phyloP scores from a whole-genome alignment of 2,888 invertebrate species.

The Tridacna gigas region DNA sequence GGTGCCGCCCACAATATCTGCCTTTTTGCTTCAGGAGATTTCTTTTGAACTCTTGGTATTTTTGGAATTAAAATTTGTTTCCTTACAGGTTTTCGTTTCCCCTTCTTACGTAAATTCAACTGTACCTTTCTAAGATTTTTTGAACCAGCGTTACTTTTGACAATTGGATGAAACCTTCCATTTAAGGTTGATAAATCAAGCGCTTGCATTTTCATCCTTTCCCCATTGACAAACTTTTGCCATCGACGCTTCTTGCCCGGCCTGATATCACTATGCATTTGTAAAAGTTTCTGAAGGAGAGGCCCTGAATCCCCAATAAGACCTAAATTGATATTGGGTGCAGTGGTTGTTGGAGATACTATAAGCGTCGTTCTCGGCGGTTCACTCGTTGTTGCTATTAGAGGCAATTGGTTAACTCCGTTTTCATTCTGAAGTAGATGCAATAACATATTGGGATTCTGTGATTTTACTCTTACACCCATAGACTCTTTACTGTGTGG shows the following conservation, averaged over 20 bases:
- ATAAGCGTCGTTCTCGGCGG: background rate
- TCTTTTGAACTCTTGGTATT: background rate
- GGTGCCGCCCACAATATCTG: background rate
- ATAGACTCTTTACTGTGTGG: too few relatives aligned
- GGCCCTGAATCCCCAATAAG: background rate
- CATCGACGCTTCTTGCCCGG: background rate
- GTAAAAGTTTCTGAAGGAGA: background rate
- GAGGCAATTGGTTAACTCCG: background rate
- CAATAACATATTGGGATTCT: background rate
- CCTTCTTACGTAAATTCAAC: background rate
- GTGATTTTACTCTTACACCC: too few relatives aligned
- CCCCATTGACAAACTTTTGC: background rate
- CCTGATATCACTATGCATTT: background rate
- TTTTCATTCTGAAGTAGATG: background rate
- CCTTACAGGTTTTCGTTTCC: background rate
- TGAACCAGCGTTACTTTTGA: background rate
- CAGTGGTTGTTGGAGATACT: too few relatives aligned
- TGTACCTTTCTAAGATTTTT: background rate
- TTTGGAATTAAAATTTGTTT: background rate
- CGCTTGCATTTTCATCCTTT: background rate
- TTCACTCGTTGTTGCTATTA: background rate
- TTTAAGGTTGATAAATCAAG: conserved; percentile 15
- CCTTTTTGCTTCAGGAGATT: background rate
- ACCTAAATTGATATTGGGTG: background rate
- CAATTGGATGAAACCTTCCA: conserved; percentile 3